Percentiles rank a stretch among this genome's conserved stretches.
Conservation (phyloP, 2,888 invertebrate genomes). For the Arrhopalites spinosus region DNA sequence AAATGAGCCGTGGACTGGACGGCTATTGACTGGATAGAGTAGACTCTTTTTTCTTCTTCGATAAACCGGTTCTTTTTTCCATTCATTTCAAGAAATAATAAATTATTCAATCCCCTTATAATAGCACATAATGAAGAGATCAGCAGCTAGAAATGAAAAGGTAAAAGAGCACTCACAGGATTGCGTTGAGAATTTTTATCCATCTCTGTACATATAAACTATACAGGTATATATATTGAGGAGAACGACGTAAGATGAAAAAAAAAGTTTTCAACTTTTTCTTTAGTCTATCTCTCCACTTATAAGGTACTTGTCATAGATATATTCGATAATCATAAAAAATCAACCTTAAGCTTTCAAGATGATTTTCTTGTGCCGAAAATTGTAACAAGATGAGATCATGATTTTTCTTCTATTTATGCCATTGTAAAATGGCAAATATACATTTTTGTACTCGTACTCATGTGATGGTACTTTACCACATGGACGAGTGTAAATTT, state of each 20-base stretch:
- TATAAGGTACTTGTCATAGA: no score
- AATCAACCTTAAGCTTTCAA: no score
- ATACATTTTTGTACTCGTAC: no score
- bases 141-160: constrained; percentile 38
- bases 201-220: no score
- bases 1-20: not conserved
- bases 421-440: not conserved
- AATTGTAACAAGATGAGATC: not conserved
- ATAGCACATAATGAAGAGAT: constrained; percentile 54
- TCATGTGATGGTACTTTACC: no score
- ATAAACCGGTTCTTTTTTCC: constrained; percentile 47
- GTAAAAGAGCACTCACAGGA: not conserved
- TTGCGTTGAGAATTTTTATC: no score
- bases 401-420: not conserved
- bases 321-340: no score
- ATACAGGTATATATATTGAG: no score
- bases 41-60: constrained; percentile 11
- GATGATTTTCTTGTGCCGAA: not conserved
- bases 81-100: constrained; percentile 44
- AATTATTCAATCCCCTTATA: constrained; percentile 52
- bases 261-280: no score
- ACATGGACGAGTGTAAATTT: no score
- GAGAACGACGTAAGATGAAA: no score
- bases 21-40: not conserved
- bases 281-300: no score